Percentiles rank a stretch among this genome's conserved stretches.
phyloP scores from a whole-genome alignment of 2,113 vertebrate genomes.

The Varanus salvator region DNA sequence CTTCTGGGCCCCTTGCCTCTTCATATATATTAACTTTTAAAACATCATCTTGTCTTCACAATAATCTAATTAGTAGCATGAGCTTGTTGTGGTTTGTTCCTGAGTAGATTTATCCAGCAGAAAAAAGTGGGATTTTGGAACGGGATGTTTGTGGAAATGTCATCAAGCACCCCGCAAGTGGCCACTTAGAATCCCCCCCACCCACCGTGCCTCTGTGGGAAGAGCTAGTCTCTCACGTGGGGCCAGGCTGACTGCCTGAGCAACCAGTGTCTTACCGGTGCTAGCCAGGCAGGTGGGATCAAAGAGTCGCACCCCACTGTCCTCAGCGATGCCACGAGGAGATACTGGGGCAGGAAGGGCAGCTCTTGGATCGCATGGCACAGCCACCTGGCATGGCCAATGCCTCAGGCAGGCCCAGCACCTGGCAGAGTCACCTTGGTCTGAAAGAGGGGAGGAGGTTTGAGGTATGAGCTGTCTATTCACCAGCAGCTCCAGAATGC shows the following conservation, averaged over 20 bases:
- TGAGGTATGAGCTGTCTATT: conserved; percentile 35
- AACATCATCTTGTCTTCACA: conserved; percentile 44
- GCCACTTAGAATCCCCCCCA: not conserved
- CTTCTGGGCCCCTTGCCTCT: conserved; percentile 12
- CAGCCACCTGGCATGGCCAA: not conserved
- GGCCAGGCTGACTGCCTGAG: not conserved
- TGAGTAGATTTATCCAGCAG: conserved; percentile 40
- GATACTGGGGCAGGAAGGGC: not conserved
- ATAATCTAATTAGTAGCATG: conserved; percentile 32
- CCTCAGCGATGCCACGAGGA: not conserved
- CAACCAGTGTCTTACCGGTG: not conserved
- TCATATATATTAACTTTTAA: conserved; percentile 50
- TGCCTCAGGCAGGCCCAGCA: not conserved
- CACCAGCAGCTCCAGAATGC: not conserved
- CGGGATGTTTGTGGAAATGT: not conserved
- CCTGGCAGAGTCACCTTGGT: not conserved
- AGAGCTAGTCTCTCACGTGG: not conserved
- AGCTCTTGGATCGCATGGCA: not conserved
- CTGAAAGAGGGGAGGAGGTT: not conserved
- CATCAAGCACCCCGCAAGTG: not conserved
- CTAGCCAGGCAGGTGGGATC: not conserved
- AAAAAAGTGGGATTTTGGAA: conserved; percentile 34
- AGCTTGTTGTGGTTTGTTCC: conserved; percentile 34
- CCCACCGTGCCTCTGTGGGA: not conserved
- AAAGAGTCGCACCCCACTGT: not conserved